Percentiles rank a stretch among this genome's conserved stretches.
phyloP scores from a whole-genome alignment of 2,888 invertebrate species.

The Oeneis ivallda region DNA sequence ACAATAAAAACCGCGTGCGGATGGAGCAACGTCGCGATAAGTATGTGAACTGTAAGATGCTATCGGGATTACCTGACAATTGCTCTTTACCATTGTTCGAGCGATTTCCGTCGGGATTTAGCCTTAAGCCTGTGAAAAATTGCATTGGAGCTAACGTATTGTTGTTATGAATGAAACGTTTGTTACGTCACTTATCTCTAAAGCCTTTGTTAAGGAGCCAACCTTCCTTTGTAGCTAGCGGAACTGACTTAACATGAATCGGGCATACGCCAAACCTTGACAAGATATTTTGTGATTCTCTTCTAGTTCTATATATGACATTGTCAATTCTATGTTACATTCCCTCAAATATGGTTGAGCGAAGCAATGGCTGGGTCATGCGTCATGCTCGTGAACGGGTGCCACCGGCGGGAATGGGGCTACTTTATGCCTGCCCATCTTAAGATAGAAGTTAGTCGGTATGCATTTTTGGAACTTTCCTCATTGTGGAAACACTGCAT shows the following conservation, averaged over 20 bases:
- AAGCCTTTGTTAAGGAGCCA: not conserved
- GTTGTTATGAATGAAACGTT: slow-evolving; percentile 12
- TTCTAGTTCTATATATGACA: too few relatives aligned
- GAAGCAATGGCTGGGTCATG: too few relatives aligned
- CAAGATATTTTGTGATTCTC: not conserved
- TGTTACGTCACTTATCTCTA: slow-evolving; percentile 1
- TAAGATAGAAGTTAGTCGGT: too few relatives aligned
- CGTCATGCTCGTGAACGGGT: too few relatives aligned
- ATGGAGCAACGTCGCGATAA: slow-evolving; percentile 16
- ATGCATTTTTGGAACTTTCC: too few relatives aligned
- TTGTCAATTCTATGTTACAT: too few relatives aligned
- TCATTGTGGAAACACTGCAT: too few relatives aligned
- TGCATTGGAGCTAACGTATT: slow-evolving; percentile 9
- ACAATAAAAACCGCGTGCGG: slow-evolving; percentile 26
- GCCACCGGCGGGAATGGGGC: too few relatives aligned
- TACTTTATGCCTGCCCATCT: too few relatives aligned
- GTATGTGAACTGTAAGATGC: slow-evolving; percentile 19
- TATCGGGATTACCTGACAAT: slow-evolving; percentile 25
- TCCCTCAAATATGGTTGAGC: too few relatives aligned
- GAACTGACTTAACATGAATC: not conserved
- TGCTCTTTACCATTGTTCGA: slow-evolving; percentile 20
- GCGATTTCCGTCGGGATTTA: slow-evolving; percentile 23
- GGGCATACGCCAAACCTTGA: not conserved
- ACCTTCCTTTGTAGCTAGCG: slow-evolving; percentile 2
- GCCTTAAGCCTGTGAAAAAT: slow-evolving; percentile 24